These are phyloP conservation scores for Misgurnus anguillicaudatus DNA, from an alignment of 2,113 vertebrate genomes.

Conservation along the genomic window DNA sequence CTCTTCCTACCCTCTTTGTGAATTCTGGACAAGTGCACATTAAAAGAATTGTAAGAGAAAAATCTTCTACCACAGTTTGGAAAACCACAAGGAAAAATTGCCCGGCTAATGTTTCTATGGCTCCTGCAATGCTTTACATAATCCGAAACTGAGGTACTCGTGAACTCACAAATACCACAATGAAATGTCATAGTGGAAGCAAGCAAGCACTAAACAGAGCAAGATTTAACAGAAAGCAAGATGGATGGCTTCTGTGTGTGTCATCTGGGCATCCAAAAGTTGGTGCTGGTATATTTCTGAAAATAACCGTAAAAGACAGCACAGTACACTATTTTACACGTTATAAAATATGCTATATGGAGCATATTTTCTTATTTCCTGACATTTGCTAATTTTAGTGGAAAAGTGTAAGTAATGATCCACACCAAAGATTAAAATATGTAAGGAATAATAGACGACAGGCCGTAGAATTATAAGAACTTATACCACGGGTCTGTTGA, in stretches of 20 bases:
- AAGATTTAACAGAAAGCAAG: too few species aligned
- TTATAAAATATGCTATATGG: neutral
- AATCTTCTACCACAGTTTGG: constrained; percentile 22
- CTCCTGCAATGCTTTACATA: constrained; percentile 15
- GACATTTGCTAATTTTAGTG: too few species aligned
- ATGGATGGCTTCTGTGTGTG: too few species aligned
- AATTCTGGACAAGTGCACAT: constrained; percentile 27
- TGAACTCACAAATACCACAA: constrained; percentile 4
- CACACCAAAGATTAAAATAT: too few species aligned
- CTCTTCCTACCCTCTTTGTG: neutral
- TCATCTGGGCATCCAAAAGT: too few species aligned
- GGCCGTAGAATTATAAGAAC: too few species aligned
- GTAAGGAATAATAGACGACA: too few species aligned
- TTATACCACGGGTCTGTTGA: too few species aligned
- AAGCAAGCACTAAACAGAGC: neutral
- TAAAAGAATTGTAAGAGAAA: constrained; percentile 35
- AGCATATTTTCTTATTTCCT: neutral
- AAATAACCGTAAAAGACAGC: too few species aligned
- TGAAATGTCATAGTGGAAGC: neutral
- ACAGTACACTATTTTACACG: neutral
- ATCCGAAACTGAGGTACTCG: neutral
- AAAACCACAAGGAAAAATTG: constrained; percentile 23
- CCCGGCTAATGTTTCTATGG: constrained; percentile 18
- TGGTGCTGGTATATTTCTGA: too few species aligned
- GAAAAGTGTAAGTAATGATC: too few species aligned